Percentiles rank a stretch among this genome's conserved stretches.
Conservation (phyloP, 2,888 invertebrate species). For the Nephrotoma guestfalica region DNA sequence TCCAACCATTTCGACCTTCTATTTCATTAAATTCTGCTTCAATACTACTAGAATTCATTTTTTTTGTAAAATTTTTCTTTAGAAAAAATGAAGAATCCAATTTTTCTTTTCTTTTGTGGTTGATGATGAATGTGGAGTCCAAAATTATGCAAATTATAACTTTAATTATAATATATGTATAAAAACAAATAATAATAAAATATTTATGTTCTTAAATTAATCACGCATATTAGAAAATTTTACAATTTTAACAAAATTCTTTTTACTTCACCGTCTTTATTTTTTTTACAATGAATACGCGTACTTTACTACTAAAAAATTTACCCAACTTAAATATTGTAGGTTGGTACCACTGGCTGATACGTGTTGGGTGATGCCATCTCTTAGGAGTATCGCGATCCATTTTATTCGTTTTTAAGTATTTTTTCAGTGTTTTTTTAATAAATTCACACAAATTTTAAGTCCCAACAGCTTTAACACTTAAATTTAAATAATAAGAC, state of each 20-base stretch:
- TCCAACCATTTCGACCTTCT: conserved; percentile 54
- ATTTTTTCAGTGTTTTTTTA: too few relatives aligned
- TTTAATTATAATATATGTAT: not conserved
- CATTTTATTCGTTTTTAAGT: too few relatives aligned
- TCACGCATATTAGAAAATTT: conserved; percentile 2
- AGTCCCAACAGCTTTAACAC: too few relatives aligned
- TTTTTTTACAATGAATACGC: not conserved
- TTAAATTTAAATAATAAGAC: too few relatives aligned
- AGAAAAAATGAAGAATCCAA: not conserved
- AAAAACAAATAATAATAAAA: not conserved
- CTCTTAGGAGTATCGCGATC: not conserved
- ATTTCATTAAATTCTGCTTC: conserved; percentile 62
- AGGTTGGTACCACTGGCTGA: not conserved
- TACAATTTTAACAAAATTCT: not conserved
- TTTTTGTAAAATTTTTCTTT: not conserved
- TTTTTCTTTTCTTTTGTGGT: not conserved
- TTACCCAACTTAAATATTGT: not conserved
- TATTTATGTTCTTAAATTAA: not conserved
- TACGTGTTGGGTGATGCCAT: not conserved
- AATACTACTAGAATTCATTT: conserved; percentile 24
- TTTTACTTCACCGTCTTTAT: not conserved
- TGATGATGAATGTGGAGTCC: not conserved
- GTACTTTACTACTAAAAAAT: not conserved
- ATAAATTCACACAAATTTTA: too few relatives aligned
- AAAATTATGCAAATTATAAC: not conserved